Base-by-base conservation (phyloP, 64 coral and sea anemone genomes). In the Actinia tenebrosa region DNA sequence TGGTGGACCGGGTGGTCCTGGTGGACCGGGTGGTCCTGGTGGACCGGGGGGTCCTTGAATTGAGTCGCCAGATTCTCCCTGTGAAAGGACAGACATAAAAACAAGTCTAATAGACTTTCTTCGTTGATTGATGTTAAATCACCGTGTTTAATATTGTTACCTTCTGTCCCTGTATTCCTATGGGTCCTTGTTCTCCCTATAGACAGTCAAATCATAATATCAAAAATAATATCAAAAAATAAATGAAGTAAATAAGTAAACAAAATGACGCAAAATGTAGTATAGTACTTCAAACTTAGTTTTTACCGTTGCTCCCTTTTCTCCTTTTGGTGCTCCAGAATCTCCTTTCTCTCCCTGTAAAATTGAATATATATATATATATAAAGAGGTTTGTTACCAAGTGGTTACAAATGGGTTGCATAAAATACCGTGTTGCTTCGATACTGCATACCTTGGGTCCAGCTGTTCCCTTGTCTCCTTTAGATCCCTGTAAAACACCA, bases 1-100 rank as follows among this genome's bases (percentile, higher is more conserved):
- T 60, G 83, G 83, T 22, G 83, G 83, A 84, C 82, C 82, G 19
- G 82, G 77, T n/a, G n/a, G n/a, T n/a, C n/a, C n/a, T n/a, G n/a
- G n/a, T n/a, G n/a, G n/a, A 11, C 83, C 83, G 5, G 83, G 58
- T 61, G 83, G 83, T 27, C 83, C 83, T 37, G 30, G 30, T 37
- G 30, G 30, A 37, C 30, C 30, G 30, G 30, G 30, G 27, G 77
- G 42, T 20, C 79, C 79, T 50, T 25, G n/a, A 1, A 81, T 23
- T 1, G 79, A 81, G 5, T 17, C 45, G 25, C 79, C 79, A 37
- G n/a, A 7, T 16, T 81, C 79, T 81, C 79, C 79, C 79, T 81
- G 44, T 52, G 42, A 37, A 58, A 2, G 56, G 10, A 58, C 10
- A 58, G 10, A 58, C 2, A 58, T 30, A 10, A 42, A 75, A 75